phyloP scores from a whole-genome alignment of 2,888 invertebrate genomes.

The Neoitamus cyanurus region DNA sequence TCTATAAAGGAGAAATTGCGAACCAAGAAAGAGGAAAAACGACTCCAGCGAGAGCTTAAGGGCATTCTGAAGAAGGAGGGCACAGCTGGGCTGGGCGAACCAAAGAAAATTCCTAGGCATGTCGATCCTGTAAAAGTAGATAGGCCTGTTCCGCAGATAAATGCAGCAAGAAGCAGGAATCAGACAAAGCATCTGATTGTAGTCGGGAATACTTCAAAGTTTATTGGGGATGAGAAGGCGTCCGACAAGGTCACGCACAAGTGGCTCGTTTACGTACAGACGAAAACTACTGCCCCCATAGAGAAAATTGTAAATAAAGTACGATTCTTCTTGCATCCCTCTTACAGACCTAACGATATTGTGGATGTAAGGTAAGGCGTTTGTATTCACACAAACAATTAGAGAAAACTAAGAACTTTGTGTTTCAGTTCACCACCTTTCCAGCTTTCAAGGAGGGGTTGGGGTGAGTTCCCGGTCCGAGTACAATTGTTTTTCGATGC shows the following conservation, averaged over 20 bases:
- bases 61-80: not conserved
- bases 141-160: conserved; percentile 66
- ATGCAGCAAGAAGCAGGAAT: conserved; percentile 69
- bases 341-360: conserved; percentile 87
- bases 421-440: conserved; percentile 77
- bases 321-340: conserved; percentile 83
- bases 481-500: conserved; percentile 82
- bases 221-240: conserved; percentile 75
- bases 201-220: conserved; percentile 83
- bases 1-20: conserved; percentile 61
- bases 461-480: conserved; percentile 91
- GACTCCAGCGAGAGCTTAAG: not conserved
- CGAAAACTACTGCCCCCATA: conserved; percentile 72
- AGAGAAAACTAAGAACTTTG: not conserved
- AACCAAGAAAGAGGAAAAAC: conserved; percentile 54
- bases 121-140: conserved; percentile 64
- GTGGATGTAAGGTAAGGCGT: conserved; percentile 79
- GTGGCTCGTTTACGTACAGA: conserved; percentile 90
- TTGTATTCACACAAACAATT: not conserved
- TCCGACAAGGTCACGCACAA: conserved; percentile 81
- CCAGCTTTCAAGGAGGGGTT: conserved; percentile 85
- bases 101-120: conserved; percentile 61
- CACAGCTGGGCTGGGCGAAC: not conserved
- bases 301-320: conserved; percentile 78
- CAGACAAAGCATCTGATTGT: conserved; percentile 70